Base-by-base conservation (phyloP, 2,797 vertebrate genomes). In the Valencia hispanica region DNA sequence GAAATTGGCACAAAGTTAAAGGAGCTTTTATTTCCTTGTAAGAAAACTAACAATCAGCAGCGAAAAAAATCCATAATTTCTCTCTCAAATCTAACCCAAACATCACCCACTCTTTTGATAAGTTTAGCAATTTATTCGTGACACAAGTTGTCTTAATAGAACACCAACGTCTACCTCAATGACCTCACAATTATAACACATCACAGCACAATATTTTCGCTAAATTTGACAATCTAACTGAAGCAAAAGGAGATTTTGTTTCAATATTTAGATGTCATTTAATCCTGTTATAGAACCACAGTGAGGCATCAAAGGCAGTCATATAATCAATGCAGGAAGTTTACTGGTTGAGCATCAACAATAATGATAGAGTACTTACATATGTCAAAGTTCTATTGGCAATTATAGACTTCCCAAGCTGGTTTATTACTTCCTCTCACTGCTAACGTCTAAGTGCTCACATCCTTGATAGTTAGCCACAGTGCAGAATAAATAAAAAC, bases 401-500 rank as follows among this genome's bases (percentile, higher is more conserved):
- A 41, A 68, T 51, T 57, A 75, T 41, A 79, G 39, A 57, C 71
- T 68, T 73, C 30, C 41, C 10, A 59, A 27, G 15, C 70, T 59
- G 55, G 43, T 48, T 34, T 17, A 68, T 75, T 27, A 68, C 65
- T 75, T 75, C 65, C 74, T 57, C 48, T 75, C 9, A 75, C 30
- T 34, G 34, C 25, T 32, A 65, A 51, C 27, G 41, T 34, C 22
- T 59, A 55, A 30, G 55, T 22, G 53, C 71, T 43, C 20, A 34
- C 12, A 57, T 25, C 39, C 27, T 32, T 57, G 3, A 12, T 32
- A 43, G 27, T 53, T 68, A 43, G 17, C 4, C 12, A n/a, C 1
- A 1, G 30, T 18, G 36, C 1, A 18, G 5, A 55, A 55, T 32
- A 57, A 66, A 51, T 22, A 53, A 51, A 22, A 22, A 27, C 4